A percentile compares a stretch with the other conserved stretches of the same genome.
These are phyloP conservation scores for Plectrocnemia conspersa DNA, from an alignment of 1,140 invertebrate genomes.

Conservation along the genomic window DNA sequence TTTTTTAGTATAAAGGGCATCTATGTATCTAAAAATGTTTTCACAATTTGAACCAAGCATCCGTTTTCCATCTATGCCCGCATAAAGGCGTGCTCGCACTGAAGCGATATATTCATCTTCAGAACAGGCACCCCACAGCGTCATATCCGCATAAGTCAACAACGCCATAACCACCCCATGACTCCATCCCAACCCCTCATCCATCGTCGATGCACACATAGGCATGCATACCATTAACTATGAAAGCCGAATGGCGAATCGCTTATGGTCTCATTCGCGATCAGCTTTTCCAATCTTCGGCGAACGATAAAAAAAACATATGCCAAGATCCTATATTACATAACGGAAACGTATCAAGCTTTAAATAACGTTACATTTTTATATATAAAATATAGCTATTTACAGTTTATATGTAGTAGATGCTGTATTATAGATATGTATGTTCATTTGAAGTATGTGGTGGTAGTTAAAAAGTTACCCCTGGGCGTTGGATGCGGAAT, in stretches of 20 bases:
- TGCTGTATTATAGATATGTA: neutral
- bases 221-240: slow-evolving; percentile 16
- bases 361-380: neutral
- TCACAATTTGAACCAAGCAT: neutral
- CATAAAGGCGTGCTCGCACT: neutral
- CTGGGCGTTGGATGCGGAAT: slow-evolving; percentile 10
- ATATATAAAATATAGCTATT: neutral
- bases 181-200: slow-evolving; percentile 10
- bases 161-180: neutral
- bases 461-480: slow-evolving; percentile 18
- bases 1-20: too few relatives aligned
- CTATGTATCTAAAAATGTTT: too few relatives aligned
- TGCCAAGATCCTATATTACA: too few relatives aligned
- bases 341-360: too few relatives aligned
- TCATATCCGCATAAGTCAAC: slow-evolving; percentile 20
- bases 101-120: slow-evolving; percentile 17
- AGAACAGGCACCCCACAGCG: slow-evolving; percentile 1
- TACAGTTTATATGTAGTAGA: neutral
- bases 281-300: slow-evolving; percentile 12
- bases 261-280: neutral
- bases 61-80: too few relatives aligned
- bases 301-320: slow-evolving; percentile 2
- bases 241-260: slow-evolving; percentile 7
- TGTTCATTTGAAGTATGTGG: neutral
- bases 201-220: slow-evolving; percentile 8